phyloP scores from a whole-genome alignment of 2,888 invertebrate genomes.

The Xylota segnis region DNA sequence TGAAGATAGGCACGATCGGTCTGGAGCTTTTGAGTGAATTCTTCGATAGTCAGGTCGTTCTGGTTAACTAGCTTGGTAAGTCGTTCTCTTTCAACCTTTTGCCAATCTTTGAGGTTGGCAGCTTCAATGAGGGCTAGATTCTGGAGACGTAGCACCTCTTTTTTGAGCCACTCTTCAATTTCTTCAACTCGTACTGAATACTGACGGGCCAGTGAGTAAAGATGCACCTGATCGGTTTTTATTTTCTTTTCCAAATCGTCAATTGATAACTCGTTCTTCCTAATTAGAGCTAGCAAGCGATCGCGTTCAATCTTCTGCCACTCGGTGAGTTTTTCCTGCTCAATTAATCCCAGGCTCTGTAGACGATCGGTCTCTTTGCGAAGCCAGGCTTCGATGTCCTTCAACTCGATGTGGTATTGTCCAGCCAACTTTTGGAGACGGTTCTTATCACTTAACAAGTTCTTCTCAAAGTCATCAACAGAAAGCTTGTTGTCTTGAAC shows the following conservation, averaged over 20 bases:
- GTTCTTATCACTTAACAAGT: constrained; percentile 80
- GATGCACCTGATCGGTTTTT: constrained; percentile 81
- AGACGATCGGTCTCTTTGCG: constrained; percentile 82
- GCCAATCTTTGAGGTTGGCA: constrained; percentile 82
- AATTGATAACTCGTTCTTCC: constrained; percentile 81
- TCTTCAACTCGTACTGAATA: constrained; percentile 83
- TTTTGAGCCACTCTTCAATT: constrained; percentile 82
- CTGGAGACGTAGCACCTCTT: constrained; percentile 81
- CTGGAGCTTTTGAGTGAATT: constrained; percentile 82
- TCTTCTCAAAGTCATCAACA: constrained; percentile 82
- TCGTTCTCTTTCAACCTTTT: constrained; percentile 82
- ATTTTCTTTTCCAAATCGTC: constrained; percentile 81
- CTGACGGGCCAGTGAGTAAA: constrained; percentile 81
- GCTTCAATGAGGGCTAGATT: constrained; percentile 81
- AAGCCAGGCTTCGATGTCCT: constrained; percentile 83
- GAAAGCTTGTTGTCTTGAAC: constrained; percentile 81
- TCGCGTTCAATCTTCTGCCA: constrained; percentile 83
- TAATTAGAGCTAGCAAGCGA: constrained; percentile 80
- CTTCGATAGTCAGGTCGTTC: constrained; percentile 82
- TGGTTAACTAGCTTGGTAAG: constrained; percentile 81
- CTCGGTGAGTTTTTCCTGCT: constrained; percentile 81
- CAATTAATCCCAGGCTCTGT: constrained; percentile 80
- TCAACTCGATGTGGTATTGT: constrained; percentile 82
- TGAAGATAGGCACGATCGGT: constrained; percentile 81
- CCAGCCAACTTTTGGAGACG: constrained; percentile 80